A percentile compares a stretch with the other conserved stretches of the same genome.
phyloP scores from a whole-genome alignment of 2,797 vertebrate species.

The Toxotes lorentzi region DNA sequence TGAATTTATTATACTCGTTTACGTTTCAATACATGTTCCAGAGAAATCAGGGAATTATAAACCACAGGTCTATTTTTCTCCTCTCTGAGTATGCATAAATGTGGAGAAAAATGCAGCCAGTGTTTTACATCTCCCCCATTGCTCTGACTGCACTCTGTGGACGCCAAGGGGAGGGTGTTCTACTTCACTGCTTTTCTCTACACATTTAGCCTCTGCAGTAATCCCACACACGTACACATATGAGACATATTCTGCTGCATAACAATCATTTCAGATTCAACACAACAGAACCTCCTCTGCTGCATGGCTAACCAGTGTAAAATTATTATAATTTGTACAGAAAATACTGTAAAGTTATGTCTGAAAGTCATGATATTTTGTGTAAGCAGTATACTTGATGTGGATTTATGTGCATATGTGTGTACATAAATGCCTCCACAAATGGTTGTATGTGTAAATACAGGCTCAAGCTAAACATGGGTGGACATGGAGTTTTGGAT shows the following conservation, averaged over 20 bases:
- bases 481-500: conserved; percentile 44
- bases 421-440: conserved; percentile 46
- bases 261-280: conserved; percentile 42
- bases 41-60: conserved; percentile 80
- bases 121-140: conserved; percentile 78
- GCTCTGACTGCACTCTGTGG: conserved; percentile 62
- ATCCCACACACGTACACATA: conserved; percentile 58
- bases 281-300: conserved; percentile 29
- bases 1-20: conserved; percentile 85
- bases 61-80: conserved; percentile 70
- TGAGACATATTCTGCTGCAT: conserved; percentile 35
- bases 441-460: conserved; percentile 42
- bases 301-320: conserved; percentile 27
- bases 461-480: conserved; percentile 28
- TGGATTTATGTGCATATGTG: conserved; percentile 58
- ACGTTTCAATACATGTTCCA: conserved; percentile 81
- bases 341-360: conserved; percentile 60
- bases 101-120: conserved; percentile 72
- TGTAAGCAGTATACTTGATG: conserved; percentile 49
- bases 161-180: conserved; percentile 60
- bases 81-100: conserved; percentile 75
- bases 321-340: conserved; percentile 55
- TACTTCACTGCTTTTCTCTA: conserved; percentile 52
- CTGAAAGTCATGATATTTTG: conserved; percentile 57
- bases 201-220: conserved; percentile 64